Conservation (phyloP, 2,888 invertebrate genomes). For the Volucella bombylans region DNA sequence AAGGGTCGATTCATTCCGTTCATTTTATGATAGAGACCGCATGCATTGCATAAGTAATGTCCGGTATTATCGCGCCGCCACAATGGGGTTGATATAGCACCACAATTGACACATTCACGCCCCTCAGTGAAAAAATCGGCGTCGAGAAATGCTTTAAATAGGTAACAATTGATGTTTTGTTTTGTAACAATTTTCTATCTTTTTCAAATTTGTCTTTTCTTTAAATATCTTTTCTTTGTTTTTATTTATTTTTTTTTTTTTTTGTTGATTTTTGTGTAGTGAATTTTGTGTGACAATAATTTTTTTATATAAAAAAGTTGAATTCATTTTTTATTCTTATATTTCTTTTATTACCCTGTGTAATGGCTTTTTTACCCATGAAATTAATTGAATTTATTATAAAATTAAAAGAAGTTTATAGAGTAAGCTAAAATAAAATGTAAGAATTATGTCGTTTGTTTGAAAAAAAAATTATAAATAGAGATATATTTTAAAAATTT, state of each 20-base stretch:
- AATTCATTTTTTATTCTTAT: constrained; percentile 52
- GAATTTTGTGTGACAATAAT: constrained; percentile 49
- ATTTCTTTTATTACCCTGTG: constrained; percentile 46
- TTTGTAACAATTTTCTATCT: constrained; percentile 48
- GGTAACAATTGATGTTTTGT: constrained; percentile 69
- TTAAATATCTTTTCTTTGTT: constrained; percentile 43
- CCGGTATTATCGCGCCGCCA: constrained; percentile 99
- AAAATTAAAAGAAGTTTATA: constrained; percentile 55
- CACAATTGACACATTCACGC: constrained; percentile 99
- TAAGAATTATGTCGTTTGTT: constrained; percentile 2
- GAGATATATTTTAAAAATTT: too few species aligned
- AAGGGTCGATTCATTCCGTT: constrained; percentile 96
- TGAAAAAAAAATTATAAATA: neutral
- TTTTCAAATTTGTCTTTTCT: constrained; percentile 61
- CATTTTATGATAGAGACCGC: constrained; percentile 99
- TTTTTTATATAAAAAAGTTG: constrained; percentile 41
- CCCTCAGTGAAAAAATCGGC: constrained; percentile 88
- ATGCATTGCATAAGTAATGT: constrained; percentile 99
- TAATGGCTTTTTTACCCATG: constrained; percentile 62
- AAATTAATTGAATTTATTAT: constrained; percentile 77
- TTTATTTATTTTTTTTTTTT: constrained; percentile 63
- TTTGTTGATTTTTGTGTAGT: constrained; percentile 54
- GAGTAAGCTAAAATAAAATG: constrained; percentile 23
- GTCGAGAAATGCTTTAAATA: constrained; percentile 82
- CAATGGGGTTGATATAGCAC: constrained; percentile 97